Evolutionary conservation across 1,140 invertebrate species (phyloP).

Genomic region (Caenorhabditis inopinata): DNA sequence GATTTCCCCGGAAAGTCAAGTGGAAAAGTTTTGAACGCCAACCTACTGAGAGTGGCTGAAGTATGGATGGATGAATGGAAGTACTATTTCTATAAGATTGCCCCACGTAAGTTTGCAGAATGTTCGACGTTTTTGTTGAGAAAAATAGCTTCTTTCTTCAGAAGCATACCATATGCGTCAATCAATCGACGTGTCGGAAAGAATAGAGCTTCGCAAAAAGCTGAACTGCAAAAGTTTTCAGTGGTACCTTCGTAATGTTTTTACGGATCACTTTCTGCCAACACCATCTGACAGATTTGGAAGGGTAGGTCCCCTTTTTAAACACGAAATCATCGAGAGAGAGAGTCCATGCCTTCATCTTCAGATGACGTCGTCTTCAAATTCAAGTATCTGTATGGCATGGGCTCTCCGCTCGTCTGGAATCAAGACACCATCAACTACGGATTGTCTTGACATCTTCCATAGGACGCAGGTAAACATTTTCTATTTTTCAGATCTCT

Average conservation of each 20-base stretch:
- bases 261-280: conserved; percentile 91
- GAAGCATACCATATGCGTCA: conserved; percentile 72
- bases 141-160: conserved; percentile 54
- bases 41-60: conserved; percentile 52
- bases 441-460: conserved; percentile 36
- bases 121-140: too few species aligned
- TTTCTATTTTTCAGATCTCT: conserved; percentile 52
- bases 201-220: conserved; percentile 76
- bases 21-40: conserved; percentile 29
- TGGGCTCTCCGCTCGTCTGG: conserved; percentile 11
- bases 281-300: conserved; percentile 80
- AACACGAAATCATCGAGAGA: too few species aligned
- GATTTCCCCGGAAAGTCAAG: conserved; percentile 84
- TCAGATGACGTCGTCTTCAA: conserved; percentile 1
- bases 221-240: conserved; percentile 88
- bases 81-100: conserved; percentile 96
- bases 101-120: conserved; percentile 77
- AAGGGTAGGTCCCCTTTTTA: conserved; percentile 70
- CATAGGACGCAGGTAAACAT: conserved; percentile 51
- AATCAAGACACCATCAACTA: conserved; percentile 21
- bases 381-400: background rate
- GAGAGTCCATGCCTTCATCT: background rate
- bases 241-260: conserved; percentile 94
- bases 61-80: conserved; percentile 94
- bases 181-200: conserved; percentile 72